Base-by-base conservation (phyloP, 2,888 invertebrate genomes). In the Caenorhabditis sinica region DNA sequence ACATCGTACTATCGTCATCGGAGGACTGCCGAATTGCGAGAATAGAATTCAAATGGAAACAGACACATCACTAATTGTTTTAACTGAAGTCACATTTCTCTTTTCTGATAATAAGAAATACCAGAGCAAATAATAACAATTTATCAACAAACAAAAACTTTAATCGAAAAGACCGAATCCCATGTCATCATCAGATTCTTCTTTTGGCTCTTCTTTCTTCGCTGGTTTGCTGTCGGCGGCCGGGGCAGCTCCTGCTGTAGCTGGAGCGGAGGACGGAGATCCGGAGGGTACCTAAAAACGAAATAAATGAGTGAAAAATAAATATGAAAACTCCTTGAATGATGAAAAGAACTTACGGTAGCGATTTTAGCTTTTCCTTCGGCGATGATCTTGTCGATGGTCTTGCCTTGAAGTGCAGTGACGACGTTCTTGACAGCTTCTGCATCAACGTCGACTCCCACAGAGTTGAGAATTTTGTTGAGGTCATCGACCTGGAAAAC, bases 381-480 rank as follows among this genome's bases (percentile, higher is more conserved):
- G 17, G 89, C 87, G 73, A 89, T 87, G 40, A 89, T 79, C 61
- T 89, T 86, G 30, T 86, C 96, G 61, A 98, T 94, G 89, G 95
- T 95, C 94, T 98, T 98, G 93, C 97, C 97, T 90, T 95, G 95
- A 90, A 98, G 95, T 93, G 97, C 95, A 30, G 92, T 87, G 58
- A 93, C 91, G 65, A 98, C 96, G 93, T 95, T 96, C 93, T 95
- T 95, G 51, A 97, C 95, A 93, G 96, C 96, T 90, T 96, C 96
- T 53, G 94, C 94, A 92, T 98, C 97, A 65, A 95, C 95, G 94
- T 97, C 97, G 92, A 98, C 96, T 93, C 98, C 98, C 77, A 98
- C 97, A 1, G 97, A 96, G 93, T 96, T 96, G 87, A 98, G 95
- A 93, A 98, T 97, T 94, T 97, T 97, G 94, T 97, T 96, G 74